These are phyloP conservation scores for Calyptommatus sinebrachiatus DNA, from an alignment of 2,113 vertebrate genomes.

Conservation along the genomic window DNA sequence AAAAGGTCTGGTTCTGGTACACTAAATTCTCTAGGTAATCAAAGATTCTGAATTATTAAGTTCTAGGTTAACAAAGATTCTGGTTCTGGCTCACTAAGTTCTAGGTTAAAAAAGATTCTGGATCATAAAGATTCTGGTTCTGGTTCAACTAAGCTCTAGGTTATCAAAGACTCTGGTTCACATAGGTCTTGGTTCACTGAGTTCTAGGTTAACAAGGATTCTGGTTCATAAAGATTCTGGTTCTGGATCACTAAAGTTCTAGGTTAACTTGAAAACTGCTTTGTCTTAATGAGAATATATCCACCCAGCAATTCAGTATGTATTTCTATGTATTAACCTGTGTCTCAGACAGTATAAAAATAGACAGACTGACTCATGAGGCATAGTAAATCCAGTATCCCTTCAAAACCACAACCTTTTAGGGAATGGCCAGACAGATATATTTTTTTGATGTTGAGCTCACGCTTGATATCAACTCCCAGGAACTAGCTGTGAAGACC, in stretches of 20 bases:
- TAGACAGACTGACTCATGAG: constrained; percentile 7
- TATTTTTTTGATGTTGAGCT: neutral
- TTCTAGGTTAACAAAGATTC: too few species aligned
- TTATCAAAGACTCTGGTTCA: neutral
- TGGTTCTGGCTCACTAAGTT: too few species aligned
- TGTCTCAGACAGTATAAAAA: neutral
- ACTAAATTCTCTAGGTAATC: too few species aligned
- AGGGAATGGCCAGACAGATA: neutral
- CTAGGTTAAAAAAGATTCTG: too few species aligned
- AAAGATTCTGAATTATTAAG: too few species aligned
- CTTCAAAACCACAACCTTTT: neutral
- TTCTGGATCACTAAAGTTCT: neutral
- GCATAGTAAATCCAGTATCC: neutral
- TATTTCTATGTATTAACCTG: neutral
- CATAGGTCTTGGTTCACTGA: too few species aligned
- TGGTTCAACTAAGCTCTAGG: neutral
- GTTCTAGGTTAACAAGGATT: too few species aligned
- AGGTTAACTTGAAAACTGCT: neutral
- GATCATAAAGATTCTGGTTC: too few species aligned
- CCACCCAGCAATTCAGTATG: neutral
- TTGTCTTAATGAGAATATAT: neutral
- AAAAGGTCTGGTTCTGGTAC: too few species aligned
- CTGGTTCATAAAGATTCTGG: too few species aligned
- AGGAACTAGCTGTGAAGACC: neutral
- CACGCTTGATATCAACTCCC: neutral